phyloP scores from a whole-genome alignment of 2,888 invertebrate genomes.

The Xestia xanthographa region DNA sequence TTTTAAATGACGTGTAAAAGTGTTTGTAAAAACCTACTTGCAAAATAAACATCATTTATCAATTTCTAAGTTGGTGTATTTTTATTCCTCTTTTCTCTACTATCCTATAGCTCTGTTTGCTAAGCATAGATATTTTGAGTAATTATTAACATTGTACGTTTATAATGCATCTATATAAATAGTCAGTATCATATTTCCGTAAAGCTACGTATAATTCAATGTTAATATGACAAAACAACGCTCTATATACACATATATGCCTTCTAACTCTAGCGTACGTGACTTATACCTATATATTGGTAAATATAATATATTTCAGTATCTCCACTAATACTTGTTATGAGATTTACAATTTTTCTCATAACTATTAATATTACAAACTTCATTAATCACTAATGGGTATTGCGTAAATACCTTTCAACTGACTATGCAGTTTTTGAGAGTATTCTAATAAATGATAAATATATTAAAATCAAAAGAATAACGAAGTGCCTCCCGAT shows the following conservation, averaged over 20 bases:
- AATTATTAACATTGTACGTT: background rate
- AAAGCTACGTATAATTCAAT: constrained; percentile 1
- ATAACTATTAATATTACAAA: constrained; percentile 32
- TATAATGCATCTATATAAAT: background rate
- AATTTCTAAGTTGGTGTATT: background rate
- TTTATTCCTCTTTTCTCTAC: background rate
- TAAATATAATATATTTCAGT: constrained; percentile 61
- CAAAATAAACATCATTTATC: too few species aligned
- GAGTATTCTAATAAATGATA: background rate
- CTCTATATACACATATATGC: constrained; percentile 27
- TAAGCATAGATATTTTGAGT: background rate
- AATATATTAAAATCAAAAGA: background rate
- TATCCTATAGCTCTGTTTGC: background rate
- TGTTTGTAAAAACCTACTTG: too few species aligned
- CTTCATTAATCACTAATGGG: background rate
- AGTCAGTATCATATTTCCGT: background rate
- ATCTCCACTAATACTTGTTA: constrained; percentile 53
- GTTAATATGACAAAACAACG: constrained; percentile 44
- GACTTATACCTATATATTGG: constrained; percentile 49
- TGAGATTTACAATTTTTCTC: constrained; percentile 34
- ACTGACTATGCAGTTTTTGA: constrained; percentile 23
- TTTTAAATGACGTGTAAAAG: too few species aligned
- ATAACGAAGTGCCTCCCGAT: background rate
- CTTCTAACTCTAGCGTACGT: constrained; percentile 44
- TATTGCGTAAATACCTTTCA: constrained; percentile 13